Percentiles rank a stretch among this genome's conserved stretches.
Evolutionary conservation across 2,113 vertebrate genomes (phyloP).

Genomic region (Thinocorus orbignyianus): DNA sequence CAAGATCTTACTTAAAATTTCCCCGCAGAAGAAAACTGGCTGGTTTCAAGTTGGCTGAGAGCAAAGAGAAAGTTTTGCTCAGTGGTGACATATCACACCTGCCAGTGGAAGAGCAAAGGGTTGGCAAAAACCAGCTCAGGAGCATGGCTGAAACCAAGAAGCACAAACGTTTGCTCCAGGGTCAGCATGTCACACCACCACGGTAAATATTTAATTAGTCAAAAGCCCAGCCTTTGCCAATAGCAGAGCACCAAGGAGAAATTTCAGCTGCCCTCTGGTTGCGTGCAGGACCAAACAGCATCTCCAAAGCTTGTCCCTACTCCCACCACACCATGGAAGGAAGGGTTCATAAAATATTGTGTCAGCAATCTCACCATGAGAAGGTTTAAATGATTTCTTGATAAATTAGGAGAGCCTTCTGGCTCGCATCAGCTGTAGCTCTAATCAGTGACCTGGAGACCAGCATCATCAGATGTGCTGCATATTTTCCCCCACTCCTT

Average conservation of each 20-base stretch:
- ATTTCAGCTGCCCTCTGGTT: not conserved
- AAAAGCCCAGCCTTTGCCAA: not conserved
- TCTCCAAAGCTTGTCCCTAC: not conserved
- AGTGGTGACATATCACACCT: fast-evolving
- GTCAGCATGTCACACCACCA: not conserved
- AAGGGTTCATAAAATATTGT: fast-evolving
- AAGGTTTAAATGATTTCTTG: not conserved
- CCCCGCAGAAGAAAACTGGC: not conserved
- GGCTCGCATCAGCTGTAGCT: not conserved
- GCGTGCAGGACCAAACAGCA: not conserved
- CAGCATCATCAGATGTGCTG: not conserved
- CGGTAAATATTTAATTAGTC: not conserved
- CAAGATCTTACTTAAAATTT: not conserved
- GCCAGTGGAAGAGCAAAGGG: not conserved
- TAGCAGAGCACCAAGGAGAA: not conserved
- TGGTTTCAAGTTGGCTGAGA: not conserved
- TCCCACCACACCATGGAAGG: not conserved
- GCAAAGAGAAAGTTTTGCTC: not conserved
- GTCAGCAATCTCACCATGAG: not conserved
- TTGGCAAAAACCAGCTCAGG: not conserved
- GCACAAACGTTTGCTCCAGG: not conserved
- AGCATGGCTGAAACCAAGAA: not conserved
- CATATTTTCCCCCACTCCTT: not conserved
- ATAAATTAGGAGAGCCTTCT: not conserved
- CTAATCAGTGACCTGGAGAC: not conserved